Evolutionary conservation across 1,140 invertebrate species (phyloP).

Genomic region (Pseudachorutes palmiensis): DNA sequence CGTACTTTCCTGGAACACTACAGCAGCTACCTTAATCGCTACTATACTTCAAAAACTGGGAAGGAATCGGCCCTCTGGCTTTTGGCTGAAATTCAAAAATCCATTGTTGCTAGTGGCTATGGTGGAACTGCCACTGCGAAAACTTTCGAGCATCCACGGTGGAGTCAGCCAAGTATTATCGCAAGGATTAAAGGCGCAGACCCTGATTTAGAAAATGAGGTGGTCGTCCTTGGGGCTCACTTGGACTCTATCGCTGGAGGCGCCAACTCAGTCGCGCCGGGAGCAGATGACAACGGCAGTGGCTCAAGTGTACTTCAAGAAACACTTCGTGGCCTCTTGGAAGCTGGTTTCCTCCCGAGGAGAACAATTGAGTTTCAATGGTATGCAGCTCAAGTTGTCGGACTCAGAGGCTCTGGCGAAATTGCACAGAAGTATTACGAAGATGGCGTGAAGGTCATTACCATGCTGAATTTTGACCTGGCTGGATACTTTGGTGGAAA

Average conservation of each 20-base stretch:
- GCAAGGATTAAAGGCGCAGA: constrained; percentile 20
- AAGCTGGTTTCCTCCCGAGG: constrained; percentile 5
- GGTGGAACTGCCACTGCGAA: neutral
- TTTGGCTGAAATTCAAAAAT: constrained; percentile 7
- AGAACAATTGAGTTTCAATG: constrained; percentile 28
- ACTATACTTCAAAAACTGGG: constrained; percentile 14
- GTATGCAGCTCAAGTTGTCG: constrained; percentile 26
- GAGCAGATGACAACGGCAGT: constrained; percentile 16
- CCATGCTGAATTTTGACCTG: constrained; percentile 25
- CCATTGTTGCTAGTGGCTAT: constrained; percentile 11
- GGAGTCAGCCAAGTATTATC: constrained; percentile 19
- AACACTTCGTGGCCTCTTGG: constrained; percentile 8
- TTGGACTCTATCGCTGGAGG: constrained; percentile 11
- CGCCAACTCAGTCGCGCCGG: neutral
- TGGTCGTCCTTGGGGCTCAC: constrained; percentile 25
- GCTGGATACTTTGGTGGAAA: neutral
- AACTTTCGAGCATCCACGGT: constrained; percentile 11
- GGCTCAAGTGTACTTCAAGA: constrained; percentile 4
- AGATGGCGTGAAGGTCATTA: neutral
- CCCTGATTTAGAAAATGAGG: neutral
- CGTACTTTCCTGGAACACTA: neutral
- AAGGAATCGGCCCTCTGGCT: constrained; percentile 10
- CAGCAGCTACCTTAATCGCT: constrained; percentile 1
- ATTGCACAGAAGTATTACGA: constrained; percentile 11
- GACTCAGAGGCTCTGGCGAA: constrained; percentile 6